phyloP scores from a whole-genome alignment of 2,888 invertebrate species.

The Lithophane leautieri region DNA sequence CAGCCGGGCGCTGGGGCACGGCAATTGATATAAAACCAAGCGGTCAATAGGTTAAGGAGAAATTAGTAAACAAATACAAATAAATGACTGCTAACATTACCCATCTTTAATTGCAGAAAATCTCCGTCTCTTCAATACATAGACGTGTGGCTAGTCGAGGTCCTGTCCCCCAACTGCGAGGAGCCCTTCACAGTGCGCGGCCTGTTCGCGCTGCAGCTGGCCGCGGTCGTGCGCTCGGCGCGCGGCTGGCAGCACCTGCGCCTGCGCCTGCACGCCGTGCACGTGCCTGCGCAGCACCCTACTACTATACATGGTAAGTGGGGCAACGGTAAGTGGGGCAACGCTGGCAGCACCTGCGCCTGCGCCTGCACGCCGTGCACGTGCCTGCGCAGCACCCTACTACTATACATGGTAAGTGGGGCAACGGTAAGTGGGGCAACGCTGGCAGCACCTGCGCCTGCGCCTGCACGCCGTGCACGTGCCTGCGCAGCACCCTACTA shows the following conservation, averaged over 20 bases:
- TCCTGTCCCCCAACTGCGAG: constrained; percentile 94
- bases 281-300: constrained; percentile 71
- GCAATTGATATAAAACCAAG: too few species aligned
- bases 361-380: constrained; percentile 96
- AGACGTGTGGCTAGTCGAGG: constrained; percentile 99
- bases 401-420: not conserved
- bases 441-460: constrained; percentile 97
- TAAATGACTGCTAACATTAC: not conserved
- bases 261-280: constrained; percentile 96
- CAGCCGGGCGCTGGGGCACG: too few species aligned
- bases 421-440: too few species aligned
- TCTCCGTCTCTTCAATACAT: constrained; percentile 93
- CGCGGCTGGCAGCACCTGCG: constrained; percentile 96
- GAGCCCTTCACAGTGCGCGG: constrained; percentile 97
- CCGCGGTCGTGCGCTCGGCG: constrained; percentile 98
- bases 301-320: too few species aligned
- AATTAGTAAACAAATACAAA: too few species aligned
- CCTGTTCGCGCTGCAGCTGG: constrained; percentile 98
- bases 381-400: constrained; percentile 67
- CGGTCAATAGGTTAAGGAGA: too few species aligned
- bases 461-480: constrained; percentile 95
- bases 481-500: constrained; percentile 64
- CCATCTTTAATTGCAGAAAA: constrained; percentile 79
- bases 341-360: constrained; percentile 96
- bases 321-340: too few species aligned